Evolutionary conservation across 2,888 invertebrate species (phyloP).

Genomic region (Synanthedon andrenaeformis): DNA sequence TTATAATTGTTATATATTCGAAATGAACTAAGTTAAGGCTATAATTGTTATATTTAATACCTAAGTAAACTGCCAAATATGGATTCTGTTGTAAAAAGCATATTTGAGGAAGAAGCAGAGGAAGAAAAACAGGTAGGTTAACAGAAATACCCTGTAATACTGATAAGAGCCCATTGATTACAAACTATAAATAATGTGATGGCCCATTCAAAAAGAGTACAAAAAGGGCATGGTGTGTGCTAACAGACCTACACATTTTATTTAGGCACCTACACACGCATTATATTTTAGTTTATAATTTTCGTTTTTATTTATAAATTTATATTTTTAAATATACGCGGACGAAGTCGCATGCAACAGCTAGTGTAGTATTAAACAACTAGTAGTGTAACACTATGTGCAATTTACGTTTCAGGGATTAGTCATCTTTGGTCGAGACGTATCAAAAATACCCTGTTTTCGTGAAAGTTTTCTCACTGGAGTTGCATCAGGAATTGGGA

Average conservation of each 20-base stretch:
- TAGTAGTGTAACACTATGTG: too few relatives aligned
- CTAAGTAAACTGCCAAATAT: slow-evolving; percentile 14
- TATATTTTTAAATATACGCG: too few relatives aligned
- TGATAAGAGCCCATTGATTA: neutral
- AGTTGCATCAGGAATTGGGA: slow-evolving; percentile 75
- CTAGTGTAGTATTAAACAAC: too few relatives aligned
- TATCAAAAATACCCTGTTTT: slow-evolving; percentile 84
- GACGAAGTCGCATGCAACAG: too few relatives aligned
- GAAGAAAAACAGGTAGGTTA: slow-evolving; percentile 12
- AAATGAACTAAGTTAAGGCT: too few relatives aligned
- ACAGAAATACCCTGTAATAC: neutral
- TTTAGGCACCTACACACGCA: too few relatives aligned
- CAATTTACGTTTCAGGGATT: slow-evolving; percentile 50
- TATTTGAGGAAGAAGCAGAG: slow-evolving; percentile 49
- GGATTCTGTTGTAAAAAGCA: slow-evolving; percentile 58
- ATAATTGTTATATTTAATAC: too few relatives aligned
- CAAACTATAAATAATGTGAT: neutral
- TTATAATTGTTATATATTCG: too few relatives aligned
- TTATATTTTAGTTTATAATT: too few relatives aligned
- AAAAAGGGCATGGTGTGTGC: too few relatives aligned
- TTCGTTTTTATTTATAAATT: too few relatives aligned
- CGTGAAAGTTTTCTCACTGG: slow-evolving; percentile 82
- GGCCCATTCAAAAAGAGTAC: neutral
- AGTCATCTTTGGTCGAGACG: slow-evolving; percentile 77
- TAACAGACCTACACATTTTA: too few relatives aligned